A percentile compares a stretch with the other conserved stretches of the same genome.
Evolutionary conservation across 92 coral and sea anemone species (phyloP).

Genomic region (Porites lobata): DNA sequence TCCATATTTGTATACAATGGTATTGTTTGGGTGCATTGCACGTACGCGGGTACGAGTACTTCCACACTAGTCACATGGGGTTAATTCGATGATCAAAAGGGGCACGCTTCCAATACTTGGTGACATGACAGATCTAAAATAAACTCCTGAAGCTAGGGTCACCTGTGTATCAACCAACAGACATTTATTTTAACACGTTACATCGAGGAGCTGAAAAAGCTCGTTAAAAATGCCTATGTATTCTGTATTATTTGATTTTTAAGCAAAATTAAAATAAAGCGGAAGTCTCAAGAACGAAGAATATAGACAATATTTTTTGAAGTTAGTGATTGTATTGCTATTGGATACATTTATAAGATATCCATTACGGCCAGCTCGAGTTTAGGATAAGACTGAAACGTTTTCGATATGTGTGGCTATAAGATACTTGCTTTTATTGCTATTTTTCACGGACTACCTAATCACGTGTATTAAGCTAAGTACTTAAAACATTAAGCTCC

Average conservation of each 20-base stretch:
- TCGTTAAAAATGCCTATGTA: neutral
- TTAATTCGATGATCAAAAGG: neutral
- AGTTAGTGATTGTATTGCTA: neutral
- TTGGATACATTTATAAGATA: slow-evolving; percentile 5
- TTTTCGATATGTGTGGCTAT: no score
- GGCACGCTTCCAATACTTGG: slow-evolving; percentile 15
- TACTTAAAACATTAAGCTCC: neutral
- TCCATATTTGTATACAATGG: slow-evolving; percentile 18
- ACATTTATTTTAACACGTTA: no score
- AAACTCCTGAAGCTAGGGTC: neutral
- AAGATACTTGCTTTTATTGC: no score
- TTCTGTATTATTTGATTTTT: no score
- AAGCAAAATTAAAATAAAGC: no score
- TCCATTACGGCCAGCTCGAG: slow-evolving; percentile 6
- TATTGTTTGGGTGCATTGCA: slow-evolving; percentile 15
- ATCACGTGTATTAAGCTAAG: no score
- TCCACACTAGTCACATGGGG: slow-evolving; percentile 27
- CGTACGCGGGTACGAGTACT: slow-evolving; percentile 1
- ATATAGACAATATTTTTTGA: neutral
- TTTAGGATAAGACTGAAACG: no score
- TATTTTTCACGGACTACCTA: no score
- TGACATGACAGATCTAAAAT: neutral
- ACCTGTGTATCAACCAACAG: neutral
- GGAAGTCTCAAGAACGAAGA: no score
- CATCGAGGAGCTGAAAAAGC: neutral